Percentiles rank a stretch among this genome's conserved stretches.
These are phyloP conservation scores for Phrynocephalus versicolor DNA, from an alignment of 2,113 vertebrate genomes.

Conservation along the genomic window DNA sequence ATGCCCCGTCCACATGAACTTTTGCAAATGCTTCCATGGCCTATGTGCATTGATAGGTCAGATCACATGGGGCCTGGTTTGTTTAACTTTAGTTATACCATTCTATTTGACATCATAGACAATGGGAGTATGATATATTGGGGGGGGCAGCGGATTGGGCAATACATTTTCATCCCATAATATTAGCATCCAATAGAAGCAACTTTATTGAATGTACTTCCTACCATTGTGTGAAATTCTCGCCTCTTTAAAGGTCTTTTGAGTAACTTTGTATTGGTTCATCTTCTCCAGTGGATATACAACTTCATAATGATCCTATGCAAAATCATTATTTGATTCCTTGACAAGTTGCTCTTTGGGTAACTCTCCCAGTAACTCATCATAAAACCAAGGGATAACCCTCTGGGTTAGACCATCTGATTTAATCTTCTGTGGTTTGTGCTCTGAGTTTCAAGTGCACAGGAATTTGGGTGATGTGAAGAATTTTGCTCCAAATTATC, in stretches of 20 bases:
- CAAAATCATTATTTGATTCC: neutral
- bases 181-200: neutral
- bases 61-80: neutral
- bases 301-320: neutral
- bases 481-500: neutral
- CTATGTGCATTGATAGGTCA: neutral
- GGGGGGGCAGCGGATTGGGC: no score
- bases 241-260: neutral
- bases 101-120: no score
- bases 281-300: neutral
- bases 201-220: neutral
- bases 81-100: neutral
- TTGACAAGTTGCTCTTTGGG: no score
- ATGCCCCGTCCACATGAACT: neutral
- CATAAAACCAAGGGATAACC: neutral
- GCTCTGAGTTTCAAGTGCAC: neutral
- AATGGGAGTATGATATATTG: no score
- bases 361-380: neutral
- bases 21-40: neutral
- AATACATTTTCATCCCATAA: no score
- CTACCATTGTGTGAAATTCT: neutral
- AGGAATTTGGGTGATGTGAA: neutral
- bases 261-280: neutral
- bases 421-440: neutral
- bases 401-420: neutral